Conservation (phyloP, 2,888 invertebrate species). For the Nomada ruficornis region DNA sequence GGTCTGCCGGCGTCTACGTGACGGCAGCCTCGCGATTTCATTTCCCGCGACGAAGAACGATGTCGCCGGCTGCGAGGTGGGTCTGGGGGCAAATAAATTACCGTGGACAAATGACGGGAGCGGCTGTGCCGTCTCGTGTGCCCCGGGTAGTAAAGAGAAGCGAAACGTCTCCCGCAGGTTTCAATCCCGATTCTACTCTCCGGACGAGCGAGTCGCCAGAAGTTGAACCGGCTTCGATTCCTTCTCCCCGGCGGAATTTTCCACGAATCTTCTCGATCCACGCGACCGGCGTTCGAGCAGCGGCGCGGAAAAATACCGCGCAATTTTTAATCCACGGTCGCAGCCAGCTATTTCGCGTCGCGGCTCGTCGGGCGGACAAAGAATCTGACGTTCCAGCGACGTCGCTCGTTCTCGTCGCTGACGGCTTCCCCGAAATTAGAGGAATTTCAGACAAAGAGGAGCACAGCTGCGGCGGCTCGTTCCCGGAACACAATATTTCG, state of each 20-base stretch:
- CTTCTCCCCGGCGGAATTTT: background rate
- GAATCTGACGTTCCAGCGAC: conserved; percentile 30
- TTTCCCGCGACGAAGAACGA: conserved; percentile 55
- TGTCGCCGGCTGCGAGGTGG: conserved; percentile 25
- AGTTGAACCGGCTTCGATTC: conserved; percentile 11
- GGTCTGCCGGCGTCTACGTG: background rate
- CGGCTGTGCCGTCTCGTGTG: too few species aligned
- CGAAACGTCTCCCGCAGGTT: conserved; percentile 16
- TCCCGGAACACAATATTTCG: background rate
- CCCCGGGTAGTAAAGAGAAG: background rate
- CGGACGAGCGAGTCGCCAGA: background rate
- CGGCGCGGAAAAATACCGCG: background rate
- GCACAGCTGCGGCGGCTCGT: background rate
- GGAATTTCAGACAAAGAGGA: conserved; percentile 42
- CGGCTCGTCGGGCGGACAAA: conserved; percentile 8
- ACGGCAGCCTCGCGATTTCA: conserved; percentile 41
- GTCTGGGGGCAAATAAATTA: conserved; percentile 46
- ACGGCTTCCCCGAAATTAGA: conserved; percentile 37
- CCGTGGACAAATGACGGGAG: conserved; percentile 44
- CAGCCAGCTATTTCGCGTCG: conserved; percentile 22
- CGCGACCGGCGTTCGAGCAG: background rate
- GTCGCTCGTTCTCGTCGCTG: conserved; percentile 15
- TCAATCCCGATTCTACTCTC: conserved; percentile 33
- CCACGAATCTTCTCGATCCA: background rate
- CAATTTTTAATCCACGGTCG: conserved; percentile 9